Base-by-base conservation (phyloP, 2,113 vertebrate species). In the Mellivora capensis region DNA sequence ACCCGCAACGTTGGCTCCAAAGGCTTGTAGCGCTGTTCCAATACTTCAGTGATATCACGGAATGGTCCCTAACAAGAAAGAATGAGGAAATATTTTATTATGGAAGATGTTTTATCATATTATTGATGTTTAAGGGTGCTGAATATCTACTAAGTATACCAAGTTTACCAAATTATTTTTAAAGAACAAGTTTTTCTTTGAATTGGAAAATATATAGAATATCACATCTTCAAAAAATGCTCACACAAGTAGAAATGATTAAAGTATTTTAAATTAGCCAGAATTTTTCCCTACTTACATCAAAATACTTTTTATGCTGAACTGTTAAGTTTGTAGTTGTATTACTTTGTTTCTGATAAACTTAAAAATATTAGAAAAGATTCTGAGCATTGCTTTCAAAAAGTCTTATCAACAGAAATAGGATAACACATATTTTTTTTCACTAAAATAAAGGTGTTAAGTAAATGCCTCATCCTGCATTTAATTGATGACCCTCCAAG, bases 11-110 rank as follows among this genome's bases (percentile, higher is more conserved):
- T 99, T 64, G 99, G 99, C 84, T 99, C 99, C 97, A 99, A 96
- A 94, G 99, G 99, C 93, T 98, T 99, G 94, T 99, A 98, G 31
- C 98, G 98, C 97, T 99, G 99, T 95, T 84, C 80, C 95, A 99
- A 85, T 49, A 99, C 99, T 87, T 99, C 99, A 17, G 94, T 95
- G 0, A 98, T 90, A 96, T 99, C 89, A 0, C 99, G 99, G 97
- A 99, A 99, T 49, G 99, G 99, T 42, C 99, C 99, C 99, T 99
- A 98, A 84, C 93, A 98, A 96, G 97, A 97, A 4, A 97, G 93
- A 86, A 95, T 59, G 97, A 98, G 14, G 79, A 92, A 90, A 67
- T 44, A 90, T 76, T 97, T 98, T 97, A 98, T 90, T 81, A 59
- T 52, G 72, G 90, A 76, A 17, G 72, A 12, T 57, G 84, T 93